Conservation (phyloP, 1,140 invertebrate species). For the Diachasma alloeum region DNA sequence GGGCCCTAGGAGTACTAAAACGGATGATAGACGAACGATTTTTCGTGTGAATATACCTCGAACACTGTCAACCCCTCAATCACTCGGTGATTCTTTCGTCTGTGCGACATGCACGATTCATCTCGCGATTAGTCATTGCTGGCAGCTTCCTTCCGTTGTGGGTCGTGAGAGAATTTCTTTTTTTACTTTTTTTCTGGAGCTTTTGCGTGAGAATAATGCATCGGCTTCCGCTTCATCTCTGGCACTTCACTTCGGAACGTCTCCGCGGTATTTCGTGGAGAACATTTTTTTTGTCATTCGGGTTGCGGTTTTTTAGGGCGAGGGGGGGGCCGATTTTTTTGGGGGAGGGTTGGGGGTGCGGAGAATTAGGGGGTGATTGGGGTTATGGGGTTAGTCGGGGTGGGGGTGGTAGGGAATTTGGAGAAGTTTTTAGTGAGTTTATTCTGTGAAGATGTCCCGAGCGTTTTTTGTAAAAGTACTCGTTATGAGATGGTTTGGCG, state of each 20-base stretch:
- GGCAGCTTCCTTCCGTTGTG: neutral
- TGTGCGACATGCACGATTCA: neutral
- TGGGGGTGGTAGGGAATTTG: too few relatives aligned
- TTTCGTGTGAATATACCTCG: slow-evolving; percentile 4
- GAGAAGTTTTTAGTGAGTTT: neutral
- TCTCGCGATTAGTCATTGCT: neutral
- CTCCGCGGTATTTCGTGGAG: too few relatives aligned
- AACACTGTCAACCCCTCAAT: slow-evolving; percentile 21
- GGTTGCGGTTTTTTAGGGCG: too few relatives aligned
- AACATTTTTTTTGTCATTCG: too few relatives aligned
- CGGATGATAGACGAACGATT: neutral
- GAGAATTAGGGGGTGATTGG: too few relatives aligned
- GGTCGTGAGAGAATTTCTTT: neutral
- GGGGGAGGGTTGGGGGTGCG: too few relatives aligned
- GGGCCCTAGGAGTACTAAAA: neutral
- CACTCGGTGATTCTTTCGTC: neutral
- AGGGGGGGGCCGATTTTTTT: too few relatives aligned
- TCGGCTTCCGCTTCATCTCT: too few relatives aligned
- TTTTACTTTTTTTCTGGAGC: neutral
- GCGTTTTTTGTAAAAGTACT: too few relatives aligned
- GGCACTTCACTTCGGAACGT: too few relatives aligned
- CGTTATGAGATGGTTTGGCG: too few relatives aligned
- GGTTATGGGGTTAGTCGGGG: too few relatives aligned
- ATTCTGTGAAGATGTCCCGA: neutral
- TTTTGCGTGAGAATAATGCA: neutral